Evolutionary conservation across 2,888 invertebrate species (phyloP).

Genomic region (Eucera pruinosa): DNA sequence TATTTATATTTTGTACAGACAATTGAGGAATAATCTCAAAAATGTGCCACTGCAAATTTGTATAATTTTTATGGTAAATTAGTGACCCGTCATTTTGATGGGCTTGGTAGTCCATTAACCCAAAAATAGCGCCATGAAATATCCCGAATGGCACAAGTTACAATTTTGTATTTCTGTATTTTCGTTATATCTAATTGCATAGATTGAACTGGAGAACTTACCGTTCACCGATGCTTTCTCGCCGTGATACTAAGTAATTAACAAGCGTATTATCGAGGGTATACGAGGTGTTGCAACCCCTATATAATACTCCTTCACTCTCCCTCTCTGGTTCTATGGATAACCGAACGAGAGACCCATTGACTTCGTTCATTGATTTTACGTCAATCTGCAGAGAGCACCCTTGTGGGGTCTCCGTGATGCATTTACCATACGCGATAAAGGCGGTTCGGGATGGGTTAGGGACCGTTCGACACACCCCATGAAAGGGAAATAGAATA

Average conservation of each 20-base stretch:
- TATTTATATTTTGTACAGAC: too few relatives aligned
- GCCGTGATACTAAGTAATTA: constrained; percentile 61
- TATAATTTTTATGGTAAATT: too few relatives aligned
- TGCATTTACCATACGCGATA: constrained; percentile 84
- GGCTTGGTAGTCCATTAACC: too few relatives aligned
- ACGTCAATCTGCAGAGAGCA: constrained; percentile 81
- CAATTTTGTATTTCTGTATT: not conserved
- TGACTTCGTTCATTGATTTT: constrained; percentile 84
- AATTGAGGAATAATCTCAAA: too few relatives aligned
- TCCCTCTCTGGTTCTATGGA: constrained; percentile 41
- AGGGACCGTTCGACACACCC: constrained; percentile 75
- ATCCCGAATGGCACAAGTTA: constrained; percentile 9
- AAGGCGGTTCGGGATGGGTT: constrained; percentile 64
- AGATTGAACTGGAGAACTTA: constrained; percentile 15
- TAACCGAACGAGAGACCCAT: constrained; percentile 78
- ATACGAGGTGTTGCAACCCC: constrained; percentile 64
- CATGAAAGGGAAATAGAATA: constrained; percentile 82
- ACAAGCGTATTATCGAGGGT: constrained; percentile 70
- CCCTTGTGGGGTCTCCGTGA: constrained; percentile 82
- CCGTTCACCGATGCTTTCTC: constrained; percentile 16
- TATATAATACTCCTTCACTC: constrained; percentile 60
- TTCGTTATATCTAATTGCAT: constrained; percentile 22
- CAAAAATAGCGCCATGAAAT: too few relatives aligned
- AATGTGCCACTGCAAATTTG: too few relatives aligned
- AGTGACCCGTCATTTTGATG: too few relatives aligned